Conservation (phyloP, 1,140 invertebrate species). For the Anadara kagoshimensis region DNA sequence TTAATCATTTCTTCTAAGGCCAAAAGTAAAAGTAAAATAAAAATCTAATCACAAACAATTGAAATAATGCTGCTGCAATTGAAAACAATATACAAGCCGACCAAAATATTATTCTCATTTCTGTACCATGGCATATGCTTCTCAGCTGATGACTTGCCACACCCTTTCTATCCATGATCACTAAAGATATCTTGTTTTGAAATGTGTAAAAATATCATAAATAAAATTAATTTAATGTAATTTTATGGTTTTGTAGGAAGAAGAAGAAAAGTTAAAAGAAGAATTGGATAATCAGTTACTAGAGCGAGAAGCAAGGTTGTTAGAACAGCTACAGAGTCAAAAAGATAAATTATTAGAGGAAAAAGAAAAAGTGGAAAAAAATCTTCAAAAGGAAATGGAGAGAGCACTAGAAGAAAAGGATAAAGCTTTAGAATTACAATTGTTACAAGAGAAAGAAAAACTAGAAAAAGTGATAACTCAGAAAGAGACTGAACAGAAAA, state of each 20-base stretch:
- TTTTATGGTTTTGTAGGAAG: slow-evolving; percentile 58
- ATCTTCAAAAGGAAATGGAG: slow-evolving; percentile 59
- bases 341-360: slow-evolving; percentile 46
- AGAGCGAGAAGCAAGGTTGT: slow-evolving; percentile 52
- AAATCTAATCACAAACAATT: no score
- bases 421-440: slow-evolving; percentile 57
- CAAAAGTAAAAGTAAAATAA: no score
- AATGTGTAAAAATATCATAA: no score
- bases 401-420: slow-evolving; percentile 66
- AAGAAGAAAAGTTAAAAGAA: slow-evolving; percentile 58
- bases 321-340: slow-evolving; percentile 47
- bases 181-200: no score
- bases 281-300: slow-evolving; percentile 57
- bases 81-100: no score
- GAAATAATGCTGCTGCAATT: no score
- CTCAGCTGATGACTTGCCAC: no score
- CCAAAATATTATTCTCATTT: no score
- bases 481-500: slow-evolving; percentile 68
- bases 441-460: slow-evolving; percentile 56
- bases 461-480: slow-evolving; percentile 62
- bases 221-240: no score
- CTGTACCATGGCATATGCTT: no score
- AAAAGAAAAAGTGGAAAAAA: slow-evolving; percentile 58
- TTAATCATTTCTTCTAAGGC: no score
- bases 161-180: no score